Base-by-base conservation (phyloP, 1,140 invertebrate genomes). In the Drosophila varians region DNA sequence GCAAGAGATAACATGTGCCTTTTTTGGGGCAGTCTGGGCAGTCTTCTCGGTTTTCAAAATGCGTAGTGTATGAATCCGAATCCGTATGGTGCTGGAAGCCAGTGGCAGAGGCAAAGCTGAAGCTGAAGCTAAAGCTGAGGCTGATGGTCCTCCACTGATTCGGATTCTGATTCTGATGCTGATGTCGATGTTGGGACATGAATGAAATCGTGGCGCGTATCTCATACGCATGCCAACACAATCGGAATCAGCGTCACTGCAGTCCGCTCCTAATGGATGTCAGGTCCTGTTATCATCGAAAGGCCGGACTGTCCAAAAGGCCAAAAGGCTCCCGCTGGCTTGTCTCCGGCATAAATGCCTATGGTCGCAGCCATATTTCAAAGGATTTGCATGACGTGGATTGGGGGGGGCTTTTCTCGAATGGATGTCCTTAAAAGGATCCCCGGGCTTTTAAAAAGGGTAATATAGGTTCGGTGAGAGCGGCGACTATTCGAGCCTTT, bases 161-260 rank as follows among this genome's bases (percentile, higher is more conserved):
- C 2, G 5, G 25, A 7, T 7, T 46, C 45, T 23, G 19, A n/a
- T 8, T 21, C 8, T 19, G 21, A 23, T 52, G 25, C 26, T 48
- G 25, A 28, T 48, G 25, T 28, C 31, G 40, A 18, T 26, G n/a
- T 12, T 48, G 55, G 42, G 74, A 14, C 49, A 74, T 86, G 80
- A 86, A 86, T 86, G 80, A 82, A 87, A 80, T 76, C 38, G 80
- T 52, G 28, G 66, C 76, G 79, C 79, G 82, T 87, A 74, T 77
- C 80, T 84, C 76, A 84, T 69, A 80, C 80, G 57, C 80, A 80
- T 69, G 73, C 73, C 52, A 61, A 36, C 57, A 56, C 71, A 68
- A 66, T 68, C 58, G 56, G 43, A 74, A 51, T 31, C 36, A 38
- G n/a, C 58, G 23, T 49, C 51, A 43, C 34, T 60, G 70, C 69